Evolutionary conservation across 1,140 invertebrate genomes (phyloP).

Genomic region (Bombus picipes): DNA sequence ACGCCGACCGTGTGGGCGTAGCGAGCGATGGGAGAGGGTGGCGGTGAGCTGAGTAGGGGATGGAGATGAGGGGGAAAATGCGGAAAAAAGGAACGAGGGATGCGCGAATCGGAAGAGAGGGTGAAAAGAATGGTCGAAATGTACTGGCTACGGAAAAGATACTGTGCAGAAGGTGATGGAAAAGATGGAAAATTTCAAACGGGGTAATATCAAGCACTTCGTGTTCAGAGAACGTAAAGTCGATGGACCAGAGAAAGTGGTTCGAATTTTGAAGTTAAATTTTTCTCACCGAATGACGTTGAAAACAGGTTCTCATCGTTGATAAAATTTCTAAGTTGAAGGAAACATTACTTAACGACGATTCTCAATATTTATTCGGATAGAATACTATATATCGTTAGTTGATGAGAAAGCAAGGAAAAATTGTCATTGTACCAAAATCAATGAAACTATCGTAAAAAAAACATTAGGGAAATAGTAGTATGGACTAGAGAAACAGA

Average conservation of each 20-base stretch:
- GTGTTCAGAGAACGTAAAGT: not conserved
- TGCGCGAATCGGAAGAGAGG: constrained; percentile 32
- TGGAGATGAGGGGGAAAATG: constrained; percentile 42
- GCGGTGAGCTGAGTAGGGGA: constrained; percentile 37
- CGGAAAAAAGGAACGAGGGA: not conserved
- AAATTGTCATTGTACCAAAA: too few relatives aligned
- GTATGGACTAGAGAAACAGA: too few relatives aligned
- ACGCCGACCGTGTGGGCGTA: constrained; percentile 74
- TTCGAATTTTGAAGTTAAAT: not conserved
- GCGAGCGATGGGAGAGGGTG: constrained; percentile 33
- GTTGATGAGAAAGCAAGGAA: too few relatives aligned
- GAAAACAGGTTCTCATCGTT: too few relatives aligned
- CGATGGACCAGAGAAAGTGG: not conserved
- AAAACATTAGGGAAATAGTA: too few relatives aligned
- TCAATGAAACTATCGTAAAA: too few relatives aligned
- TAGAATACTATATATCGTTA: too few relatives aligned
- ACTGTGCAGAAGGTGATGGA: constrained; percentile 55
- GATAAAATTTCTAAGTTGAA: too few relatives aligned
- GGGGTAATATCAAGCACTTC: not conserved
- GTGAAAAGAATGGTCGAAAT: not conserved
- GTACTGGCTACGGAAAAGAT: too few relatives aligned
- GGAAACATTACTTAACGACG: too few relatives aligned
- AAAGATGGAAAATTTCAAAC: constrained; percentile 19
- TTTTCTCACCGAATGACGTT: not conserved
- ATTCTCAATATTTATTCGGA: too few relatives aligned